These are phyloP conservation scores for Odiellus spinosus DNA, from an alignment of 2,888 invertebrate species.

Conservation along the genomic window DNA sequence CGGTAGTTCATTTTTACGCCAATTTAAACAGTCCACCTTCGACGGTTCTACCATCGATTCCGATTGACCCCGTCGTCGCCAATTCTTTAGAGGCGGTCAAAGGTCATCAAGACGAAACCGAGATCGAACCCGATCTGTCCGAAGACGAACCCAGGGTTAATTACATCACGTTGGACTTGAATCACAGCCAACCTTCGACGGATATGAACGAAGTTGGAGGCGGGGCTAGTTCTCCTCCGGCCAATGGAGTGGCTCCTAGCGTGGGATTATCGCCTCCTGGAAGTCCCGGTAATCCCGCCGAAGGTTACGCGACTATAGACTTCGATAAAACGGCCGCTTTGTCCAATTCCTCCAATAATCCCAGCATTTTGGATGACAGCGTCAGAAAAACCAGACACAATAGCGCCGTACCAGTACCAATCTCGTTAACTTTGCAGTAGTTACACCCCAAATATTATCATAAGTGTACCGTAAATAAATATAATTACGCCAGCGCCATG, in stretches of 20 bases:
- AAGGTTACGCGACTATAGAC: constrained; percentile 77
- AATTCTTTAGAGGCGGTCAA: no score
- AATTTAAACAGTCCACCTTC: constrained; percentile 14
- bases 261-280: constrained; percentile 10
- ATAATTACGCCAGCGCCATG: no score
- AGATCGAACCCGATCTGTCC: neutral
- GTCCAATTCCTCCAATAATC: constrained; percentile 6
- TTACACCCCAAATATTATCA: neutral
- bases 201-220: constrained; percentile 12
- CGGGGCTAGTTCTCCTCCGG: constrained; percentile 21
- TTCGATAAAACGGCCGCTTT: constrained; percentile 84
- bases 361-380: constrained; percentile 4
- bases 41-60: no score
- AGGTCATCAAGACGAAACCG: constrained; percentile 4
- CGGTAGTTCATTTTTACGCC: constrained; percentile 19
- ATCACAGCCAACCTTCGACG: constrained; percentile 7
- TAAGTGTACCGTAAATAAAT: no score
- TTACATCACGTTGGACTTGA: constrained; percentile 7
- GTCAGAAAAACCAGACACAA: neutral
- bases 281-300: constrained; percentile 16
- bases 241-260: constrained; percentile 14
- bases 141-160: constrained; percentile 8
- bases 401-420: constrained; percentile 3
- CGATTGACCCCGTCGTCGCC: no score
- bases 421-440: constrained; percentile 7